Conservation (phyloP, 2,888 invertebrate genomes). For the Ernsta delagoae region DNA sequence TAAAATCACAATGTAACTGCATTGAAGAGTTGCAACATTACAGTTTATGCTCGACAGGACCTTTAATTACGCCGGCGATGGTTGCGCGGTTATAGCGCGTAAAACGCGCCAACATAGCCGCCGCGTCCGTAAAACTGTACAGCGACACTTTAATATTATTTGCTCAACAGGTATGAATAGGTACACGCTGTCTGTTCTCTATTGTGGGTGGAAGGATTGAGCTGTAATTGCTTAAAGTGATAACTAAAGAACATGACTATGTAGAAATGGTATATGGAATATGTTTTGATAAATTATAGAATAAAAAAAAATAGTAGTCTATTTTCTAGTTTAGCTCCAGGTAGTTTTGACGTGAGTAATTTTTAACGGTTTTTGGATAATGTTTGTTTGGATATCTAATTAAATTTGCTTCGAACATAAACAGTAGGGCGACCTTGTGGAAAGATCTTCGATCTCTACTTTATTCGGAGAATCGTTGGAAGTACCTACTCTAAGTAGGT, state of each 20-base stretch:
- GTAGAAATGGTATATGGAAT: background rate
- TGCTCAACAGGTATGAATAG: conserved; percentile 40
- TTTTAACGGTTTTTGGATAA: too few species aligned
- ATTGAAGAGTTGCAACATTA: conserved; percentile 63
- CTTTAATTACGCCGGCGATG: conserved; percentile 59
- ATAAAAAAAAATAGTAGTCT: too few species aligned
- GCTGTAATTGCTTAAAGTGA: background rate
- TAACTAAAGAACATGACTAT: background rate
- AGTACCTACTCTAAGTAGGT: too few species aligned
- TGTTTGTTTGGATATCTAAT: too few species aligned
- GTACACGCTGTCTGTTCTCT: conserved; percentile 9
- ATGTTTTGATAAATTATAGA: too few species aligned
- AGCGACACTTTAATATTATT: conserved; percentile 67
- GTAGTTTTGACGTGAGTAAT: too few species aligned
- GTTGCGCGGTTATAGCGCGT: conserved; percentile 47
- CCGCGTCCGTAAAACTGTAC: conserved; percentile 47
- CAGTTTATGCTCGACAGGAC: conserved; percentile 56
- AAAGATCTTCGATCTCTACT: too few species aligned
- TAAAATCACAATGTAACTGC: conserved; percentile 57
- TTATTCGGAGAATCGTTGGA: too few species aligned
- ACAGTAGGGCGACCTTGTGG: too few species aligned
- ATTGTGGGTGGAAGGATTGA: background rate
- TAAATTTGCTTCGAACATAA: too few species aligned
- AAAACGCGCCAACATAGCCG: conserved; percentile 52
- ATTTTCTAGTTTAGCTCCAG: too few species aligned